Conservation (phyloP, 2,113 vertebrate species). For the Platanista minor region DNA sequence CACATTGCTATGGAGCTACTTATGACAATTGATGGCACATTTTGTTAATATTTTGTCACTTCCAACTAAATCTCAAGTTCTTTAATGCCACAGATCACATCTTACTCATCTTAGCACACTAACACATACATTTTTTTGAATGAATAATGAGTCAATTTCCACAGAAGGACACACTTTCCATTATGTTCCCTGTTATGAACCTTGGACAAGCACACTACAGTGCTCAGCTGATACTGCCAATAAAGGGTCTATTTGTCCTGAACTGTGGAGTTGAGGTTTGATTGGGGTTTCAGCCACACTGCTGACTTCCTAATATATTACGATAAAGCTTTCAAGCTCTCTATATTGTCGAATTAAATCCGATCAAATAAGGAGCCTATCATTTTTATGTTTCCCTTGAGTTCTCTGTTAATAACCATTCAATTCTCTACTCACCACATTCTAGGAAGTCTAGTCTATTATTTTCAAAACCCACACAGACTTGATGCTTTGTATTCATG, state of each 20-base stretch:
- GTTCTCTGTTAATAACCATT: not conserved
- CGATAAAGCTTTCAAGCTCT: not conserved
- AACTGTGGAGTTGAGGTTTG: not conserved
- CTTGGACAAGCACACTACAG: not conserved
- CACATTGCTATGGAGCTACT: not conserved
- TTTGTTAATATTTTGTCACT: not conserved
- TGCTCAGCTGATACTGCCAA: not conserved
- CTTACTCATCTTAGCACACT: not conserved
- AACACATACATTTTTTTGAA: not conserved
- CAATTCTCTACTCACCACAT: not conserved
- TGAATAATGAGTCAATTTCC: not conserved
- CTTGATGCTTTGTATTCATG: not conserved
- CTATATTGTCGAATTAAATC: not conserved
- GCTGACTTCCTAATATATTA: not conserved
- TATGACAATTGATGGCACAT: not conserved
- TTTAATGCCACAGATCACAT: not conserved
- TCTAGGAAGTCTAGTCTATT: not conserved
- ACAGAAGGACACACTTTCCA: not conserved
- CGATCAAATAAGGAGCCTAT: not conserved
- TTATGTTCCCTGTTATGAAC: not conserved
- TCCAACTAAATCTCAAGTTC: not conserved
- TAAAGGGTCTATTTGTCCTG: not conserved
- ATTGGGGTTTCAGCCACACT: not conserved
- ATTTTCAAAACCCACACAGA: not conserved
- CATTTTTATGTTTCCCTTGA: not conserved